Conservation (phyloP, 2,888 invertebrate genomes). For the Drosophila subquinaria region DNA sequence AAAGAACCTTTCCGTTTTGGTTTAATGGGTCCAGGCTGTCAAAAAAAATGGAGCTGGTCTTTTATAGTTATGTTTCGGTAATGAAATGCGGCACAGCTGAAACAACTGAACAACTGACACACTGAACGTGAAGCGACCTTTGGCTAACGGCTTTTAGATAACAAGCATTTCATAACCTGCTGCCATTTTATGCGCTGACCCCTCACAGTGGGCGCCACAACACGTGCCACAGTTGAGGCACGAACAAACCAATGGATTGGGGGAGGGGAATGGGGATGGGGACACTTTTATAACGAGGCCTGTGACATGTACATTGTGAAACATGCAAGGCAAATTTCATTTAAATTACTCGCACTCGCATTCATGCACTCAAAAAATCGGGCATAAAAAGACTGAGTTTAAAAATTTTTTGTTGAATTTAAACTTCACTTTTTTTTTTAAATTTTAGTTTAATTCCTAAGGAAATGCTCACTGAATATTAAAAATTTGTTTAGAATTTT, state of each 20-base stretch:
- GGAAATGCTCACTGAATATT: too few species aligned
- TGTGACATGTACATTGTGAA: constrained; percentile 1
- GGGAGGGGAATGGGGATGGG: background rate
- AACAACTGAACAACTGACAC: constrained; percentile 19
- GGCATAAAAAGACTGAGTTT: too few species aligned
- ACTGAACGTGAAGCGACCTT: constrained; percentile 23
- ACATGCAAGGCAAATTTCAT: constrained; percentile 50
- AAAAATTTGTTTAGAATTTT: too few species aligned
- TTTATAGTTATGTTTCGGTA: constrained; percentile 18
- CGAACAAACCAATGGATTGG: constrained; percentile 12
- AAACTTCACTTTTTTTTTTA: too few species aligned
- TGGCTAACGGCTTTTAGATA: constrained; percentile 55
- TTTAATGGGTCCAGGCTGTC: constrained; percentile 21
- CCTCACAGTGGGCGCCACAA: constrained; percentile 1
- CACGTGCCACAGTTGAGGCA: constrained; percentile 35
- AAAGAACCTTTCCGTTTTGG: background rate
- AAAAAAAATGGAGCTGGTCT: background rate
- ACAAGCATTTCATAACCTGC: constrained; percentile 37
- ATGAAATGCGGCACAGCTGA: constrained; percentile 44
- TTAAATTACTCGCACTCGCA: constrained; percentile 52
- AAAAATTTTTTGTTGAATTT: too few species aligned
- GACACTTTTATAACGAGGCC: background rate
- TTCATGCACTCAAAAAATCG: background rate
- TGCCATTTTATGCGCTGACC: constrained; percentile 17
- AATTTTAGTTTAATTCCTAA: too few species aligned